Evolutionary conservation across 2,797 vertebrate species (phyloP), one percentile per base, ranked within the genome.

Genomic region (Muscicapa comitata): DNA sequence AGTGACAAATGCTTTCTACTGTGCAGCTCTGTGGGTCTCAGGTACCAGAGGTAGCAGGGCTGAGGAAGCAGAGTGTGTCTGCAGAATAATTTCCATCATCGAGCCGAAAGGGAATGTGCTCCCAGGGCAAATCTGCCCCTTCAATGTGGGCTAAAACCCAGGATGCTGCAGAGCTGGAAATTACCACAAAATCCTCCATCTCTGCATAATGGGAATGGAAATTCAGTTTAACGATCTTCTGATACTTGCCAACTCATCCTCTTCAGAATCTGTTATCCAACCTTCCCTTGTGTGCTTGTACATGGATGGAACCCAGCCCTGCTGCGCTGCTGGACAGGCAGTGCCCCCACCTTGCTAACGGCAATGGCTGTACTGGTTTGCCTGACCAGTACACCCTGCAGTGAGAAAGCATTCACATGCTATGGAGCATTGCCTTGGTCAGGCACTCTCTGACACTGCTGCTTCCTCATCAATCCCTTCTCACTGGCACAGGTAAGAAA

Each of bases 261-360:
- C 63, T 66, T 33, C 48, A 66, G 66, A 78, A 74, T 10, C 50
- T 12, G 3, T 48, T 43, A 61, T 8, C 33, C 13, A 26, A 2
- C 9, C 21, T 31, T 47, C 78, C 51, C 47, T 38, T 16, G 29
- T 37, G 21, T 2, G 7, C 58, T 21, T 62, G 43, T 20, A 13
- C 2, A 9, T 1, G 5, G 66, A 21, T 28, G 31, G 38, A 40
- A 51, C 50, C 37, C 0, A 0, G 72, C n/a, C 77, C 59, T 0
- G 1, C 24, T 31, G 65, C 7, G 43, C 71, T 63, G 75, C 76
- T 37, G 67, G 17, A 11, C 29, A 23, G n/a, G 59, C 45, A 50
- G n/a, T 18, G 77, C 8, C 31, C 19, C 28, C 74, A 59, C 50
- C 38, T 15, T 20, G 35, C 48, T 42, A 19, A 25, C 2, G 35